Base-by-base conservation (phyloP, 2,797 vertebrate genomes). In the Bradypodion pumilum region DNA sequence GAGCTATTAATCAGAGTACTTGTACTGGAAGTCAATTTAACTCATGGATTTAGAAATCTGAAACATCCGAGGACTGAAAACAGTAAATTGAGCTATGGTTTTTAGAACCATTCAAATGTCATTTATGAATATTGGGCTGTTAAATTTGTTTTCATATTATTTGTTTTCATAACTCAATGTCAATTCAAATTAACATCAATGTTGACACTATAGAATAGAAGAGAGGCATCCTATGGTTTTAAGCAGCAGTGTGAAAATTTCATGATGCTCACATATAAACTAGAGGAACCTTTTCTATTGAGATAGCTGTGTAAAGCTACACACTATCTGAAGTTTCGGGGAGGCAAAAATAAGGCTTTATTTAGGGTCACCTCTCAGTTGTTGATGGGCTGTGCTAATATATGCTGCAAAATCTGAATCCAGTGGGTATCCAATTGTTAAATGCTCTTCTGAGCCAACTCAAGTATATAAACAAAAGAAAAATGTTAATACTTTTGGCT, bases 1-100 rank as follows among this genome's bases (percentile, higher is more conserved):
- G 87, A 90, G 85, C 86, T 91, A 88, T 93, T 93, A 91, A 93
- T 95, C 87, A 92, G 87, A 78, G 70, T 69, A 92, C 70, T 90
- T 84, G 78, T 76, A 72, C 85, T 82, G 85, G 91, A 93, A 90
- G 86, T 74, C 85, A 81, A 88, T 92, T 90, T 91, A 91, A 85
- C 85, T 82, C 52, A 81, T 84, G 68, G 82, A 89, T 87, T 89
- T 89, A 85, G n/a, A 66, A 81, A 78, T 80, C 44, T 81, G 82
- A 91, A 92, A 81, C 44, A 32, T 90, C 44, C 88, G 84, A 88
- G 75, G 46, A 74, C 27, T 92, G 62, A 77, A 86, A 74, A 49
- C 46, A 59, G 35, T 82, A 66, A 86, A 84, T 35, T 73, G 72
- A 90, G 87, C 46, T 89, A 74, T 16, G 35, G 81, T 85, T 83